Percentiles rank a stretch among this genome's conserved stretches.
These are phyloP conservation scores for Capromys pilorides DNA, from an alignment of 2,797 vertebrate genomes.

Conservation along the genomic window DNA sequence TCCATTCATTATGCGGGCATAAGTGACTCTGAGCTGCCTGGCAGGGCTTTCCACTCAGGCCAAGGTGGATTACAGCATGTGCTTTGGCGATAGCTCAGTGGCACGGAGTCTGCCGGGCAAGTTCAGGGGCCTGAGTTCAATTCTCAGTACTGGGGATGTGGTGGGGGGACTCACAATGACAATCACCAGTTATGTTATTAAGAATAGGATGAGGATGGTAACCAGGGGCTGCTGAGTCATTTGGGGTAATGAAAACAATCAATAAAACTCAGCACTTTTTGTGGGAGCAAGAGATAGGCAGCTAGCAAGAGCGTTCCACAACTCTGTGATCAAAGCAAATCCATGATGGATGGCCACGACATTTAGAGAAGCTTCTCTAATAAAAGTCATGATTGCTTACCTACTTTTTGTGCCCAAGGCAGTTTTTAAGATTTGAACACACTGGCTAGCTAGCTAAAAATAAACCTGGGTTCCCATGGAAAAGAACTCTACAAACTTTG, in stretches of 20 bases:
- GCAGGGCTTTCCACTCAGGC: not conserved
- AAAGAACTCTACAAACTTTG: not conserved
- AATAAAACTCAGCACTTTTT: not conserved
- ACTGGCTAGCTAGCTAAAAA: not conserved
- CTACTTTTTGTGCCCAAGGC: not conserved
- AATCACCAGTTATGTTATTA: not conserved
- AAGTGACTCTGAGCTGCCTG: not conserved
- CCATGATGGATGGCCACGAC: not conserved
- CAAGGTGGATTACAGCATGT: not conserved
- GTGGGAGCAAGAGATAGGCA: not conserved
- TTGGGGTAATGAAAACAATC: not conserved
- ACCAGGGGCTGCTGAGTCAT: not conserved
- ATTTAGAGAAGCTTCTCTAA: not conserved
- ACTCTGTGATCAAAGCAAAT: slow-evolving; percentile 15
- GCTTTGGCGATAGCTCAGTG: not conserved
- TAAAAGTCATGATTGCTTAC: slow-evolving; percentile 1
- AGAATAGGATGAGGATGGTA: not conserved
- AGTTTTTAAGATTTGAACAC: not conserved
- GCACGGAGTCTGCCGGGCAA: no score
- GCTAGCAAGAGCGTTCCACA: not conserved
- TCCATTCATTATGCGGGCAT: not conserved
- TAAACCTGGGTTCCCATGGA: not conserved
- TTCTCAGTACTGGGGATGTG: no score
- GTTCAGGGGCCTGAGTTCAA: no score
- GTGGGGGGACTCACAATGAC: not conserved